Base-by-base conservation (phyloP, 2,888 invertebrate genomes). In the Lathronympha strigana region DNA sequence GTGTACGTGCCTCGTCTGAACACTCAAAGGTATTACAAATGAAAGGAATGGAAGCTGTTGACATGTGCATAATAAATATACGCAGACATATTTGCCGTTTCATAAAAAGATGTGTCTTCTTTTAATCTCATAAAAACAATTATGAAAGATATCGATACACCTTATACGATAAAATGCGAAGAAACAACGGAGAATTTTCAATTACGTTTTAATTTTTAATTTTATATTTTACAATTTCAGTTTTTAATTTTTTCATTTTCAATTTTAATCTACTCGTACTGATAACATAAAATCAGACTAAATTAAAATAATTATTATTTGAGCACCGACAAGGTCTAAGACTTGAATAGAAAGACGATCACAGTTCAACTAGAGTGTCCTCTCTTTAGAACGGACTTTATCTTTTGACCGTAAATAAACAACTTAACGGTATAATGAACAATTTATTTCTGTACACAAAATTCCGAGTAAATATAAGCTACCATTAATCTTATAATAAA, bases 1-100 rank as follows among this genome's bases (percentile, higher is more conserved):
- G 47, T 47, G 33, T 66, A 63, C 63, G 60, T 61, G 60, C 47
- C 61, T 54, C 53, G 61, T 54, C 45, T 31, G 54, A 66, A 66
- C 61, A 66, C 61, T 66, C 61, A 31, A 54, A 61, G 51, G 61
- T 66, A 66, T 66, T 66, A 66, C 61, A 66, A 66, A 61, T 54
- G 60, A 49, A 61, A 45, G 61, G 23, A 54, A 66, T 54, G 36
- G 23, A 47, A 45, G 47, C 49, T 47, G 38, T 11, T 45, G 58
- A 51, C 58, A 43, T 49, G 31, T 25, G 54, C 54, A 54, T 61
- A 60, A 40, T 23, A 17, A 53, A 38, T 57, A 45, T 31, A 57
- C 9, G 45, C 23, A 17, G 15, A 47, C 45, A 31, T 31, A 45
- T 55, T 55, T 43, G 19, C 0, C n/a, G 21, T n/a, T 51, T n/a